Base-by-base conservation (phyloP, 2,113 vertebrate species). In the Oreochromis aureus region DNA sequence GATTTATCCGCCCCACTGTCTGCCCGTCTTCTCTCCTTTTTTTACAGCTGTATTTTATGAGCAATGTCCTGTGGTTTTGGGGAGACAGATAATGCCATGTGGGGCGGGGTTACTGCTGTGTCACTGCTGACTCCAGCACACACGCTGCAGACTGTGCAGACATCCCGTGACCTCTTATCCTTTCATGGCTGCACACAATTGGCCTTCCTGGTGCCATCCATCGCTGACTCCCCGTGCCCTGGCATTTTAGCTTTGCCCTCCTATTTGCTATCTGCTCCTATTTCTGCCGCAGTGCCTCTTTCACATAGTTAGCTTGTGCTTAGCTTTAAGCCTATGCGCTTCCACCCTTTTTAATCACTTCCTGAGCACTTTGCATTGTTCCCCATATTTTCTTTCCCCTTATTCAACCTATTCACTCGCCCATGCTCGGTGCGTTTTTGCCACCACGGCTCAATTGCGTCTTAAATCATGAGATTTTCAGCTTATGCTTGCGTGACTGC, bases 181-280 rank as follows among this genome's bases (percentile, higher is more conserved):
- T 24, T 82, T n/a, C 48, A 36, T 46, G 32, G 79, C 61, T 61
- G 48, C 82, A 24, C 69, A 73, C 88, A 78, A 73, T 90, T 90
- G 84, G 82, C 83, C 84, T 32, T 53, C 82, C 12, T 34, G 51
- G 78, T 59, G 82, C 48, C 16, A 69, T 34, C 9, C 54, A 73
- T 86, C 22, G 24, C 63, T 39, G 54, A 58, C 58, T 83, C 41
- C 59, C 79, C 41, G 69, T 5, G 86, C 79, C 89, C 84, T 94
- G 94, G 92, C 92, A 94, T 94, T 94, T 94, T 69, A 91, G 87
- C 86, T 93, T 89, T 87, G 85, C 90, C 92, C 85, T 91, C 86
- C 71, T 39, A 55, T 90, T 92, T 89, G 79, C 83, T 27, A 27
- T 27, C 27, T 27, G 27, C 27, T 27, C 27, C 27, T 27, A 27